Conservation (phyloP, 2,113 vertebrate species). For the Takifugu flavidus region DNA sequence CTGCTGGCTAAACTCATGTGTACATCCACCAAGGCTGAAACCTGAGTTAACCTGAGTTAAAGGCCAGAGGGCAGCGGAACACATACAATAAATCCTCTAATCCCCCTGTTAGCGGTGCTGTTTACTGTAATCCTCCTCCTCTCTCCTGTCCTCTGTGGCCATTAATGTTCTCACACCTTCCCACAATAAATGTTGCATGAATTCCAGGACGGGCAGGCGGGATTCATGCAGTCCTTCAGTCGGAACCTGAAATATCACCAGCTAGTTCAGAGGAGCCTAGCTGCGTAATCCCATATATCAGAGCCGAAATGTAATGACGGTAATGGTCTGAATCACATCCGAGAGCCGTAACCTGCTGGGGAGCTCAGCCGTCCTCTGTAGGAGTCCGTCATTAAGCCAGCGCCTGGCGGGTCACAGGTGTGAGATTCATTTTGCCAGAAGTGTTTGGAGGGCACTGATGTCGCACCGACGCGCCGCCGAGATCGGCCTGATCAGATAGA, state of each 20-base stretch:
- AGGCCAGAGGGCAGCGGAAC: conserved; percentile 3
- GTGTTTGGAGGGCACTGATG: conserved; percentile 29
- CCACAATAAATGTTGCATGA: conserved; percentile 13
- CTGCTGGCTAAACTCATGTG: no score
- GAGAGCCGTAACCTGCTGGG: conserved; percentile 1
- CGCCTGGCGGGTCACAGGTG: conserved; percentile 32
- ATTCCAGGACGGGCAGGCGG: conserved; percentile 29
- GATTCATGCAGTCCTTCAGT: conserved; percentile 34
- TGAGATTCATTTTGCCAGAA: conserved; percentile 48
- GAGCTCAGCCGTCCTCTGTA: conserved; percentile 17
- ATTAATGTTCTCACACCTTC: conserved; percentile 6
- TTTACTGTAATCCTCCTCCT: conserved; percentile 28
- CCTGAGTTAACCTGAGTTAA: no score
- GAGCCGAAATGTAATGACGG: conserved; percentile 39
- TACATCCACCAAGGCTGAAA: no score
- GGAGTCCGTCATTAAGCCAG: conserved; percentile 13
- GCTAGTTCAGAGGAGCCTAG: conserved; percentile 29
- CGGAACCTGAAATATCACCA: conserved; percentile 19
- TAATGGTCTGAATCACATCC: conserved; percentile 33
- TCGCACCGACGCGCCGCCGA: not conserved
- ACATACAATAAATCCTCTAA: conserved; percentile 43
- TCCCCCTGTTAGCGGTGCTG: conserved; percentile 9
- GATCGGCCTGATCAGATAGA: not conserved
- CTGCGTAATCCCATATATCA: conserved; percentile 47
- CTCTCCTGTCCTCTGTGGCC: not conserved